Evolutionary conservation across 2,888 invertebrate species (phyloP).

Genomic region (Zygogramma bicolorata): DNA sequence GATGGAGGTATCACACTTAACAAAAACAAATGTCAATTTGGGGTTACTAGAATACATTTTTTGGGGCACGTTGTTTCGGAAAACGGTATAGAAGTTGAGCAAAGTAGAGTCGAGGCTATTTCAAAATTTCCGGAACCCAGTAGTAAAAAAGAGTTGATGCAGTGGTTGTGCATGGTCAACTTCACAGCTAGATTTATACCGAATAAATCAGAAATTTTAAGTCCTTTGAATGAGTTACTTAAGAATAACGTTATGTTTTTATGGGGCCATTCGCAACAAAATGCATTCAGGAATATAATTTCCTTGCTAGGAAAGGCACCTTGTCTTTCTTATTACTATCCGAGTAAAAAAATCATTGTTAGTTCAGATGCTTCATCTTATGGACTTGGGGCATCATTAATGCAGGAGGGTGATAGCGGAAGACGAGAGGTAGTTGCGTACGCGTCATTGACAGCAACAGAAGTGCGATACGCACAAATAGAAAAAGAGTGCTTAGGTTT

Average conservation of each 20-base stretch:
- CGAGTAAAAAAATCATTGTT: no score
- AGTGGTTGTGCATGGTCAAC: constrained; percentile 28
- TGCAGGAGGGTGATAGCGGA: no score
- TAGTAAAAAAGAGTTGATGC: constrained; percentile 11
- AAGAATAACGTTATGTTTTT: constrained; percentile 22
- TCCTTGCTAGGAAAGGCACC: no score
- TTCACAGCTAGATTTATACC: constrained; percentile 24
- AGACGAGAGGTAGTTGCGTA: no score
- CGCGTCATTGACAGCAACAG: no score
- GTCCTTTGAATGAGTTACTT: constrained; percentile 20
- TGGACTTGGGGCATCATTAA: no score
- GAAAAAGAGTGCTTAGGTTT: no score
- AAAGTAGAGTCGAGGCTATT: not conserved
- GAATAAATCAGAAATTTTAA: no score
- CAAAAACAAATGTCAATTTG: not conserved
- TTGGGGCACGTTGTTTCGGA: not conserved
- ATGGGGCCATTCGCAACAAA: not conserved
- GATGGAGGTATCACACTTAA: not conserved
- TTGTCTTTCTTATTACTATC: no score
- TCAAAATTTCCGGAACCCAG: not conserved
- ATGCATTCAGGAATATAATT: not conserved
- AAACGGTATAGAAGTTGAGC: not conserved
- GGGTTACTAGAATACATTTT: not conserved
- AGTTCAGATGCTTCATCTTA: no score
- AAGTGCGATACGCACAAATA: no score